Evolutionary conservation across 2,113 vertebrate species (phyloP).

Genomic region (Podilymbus podiceps): DNA sequence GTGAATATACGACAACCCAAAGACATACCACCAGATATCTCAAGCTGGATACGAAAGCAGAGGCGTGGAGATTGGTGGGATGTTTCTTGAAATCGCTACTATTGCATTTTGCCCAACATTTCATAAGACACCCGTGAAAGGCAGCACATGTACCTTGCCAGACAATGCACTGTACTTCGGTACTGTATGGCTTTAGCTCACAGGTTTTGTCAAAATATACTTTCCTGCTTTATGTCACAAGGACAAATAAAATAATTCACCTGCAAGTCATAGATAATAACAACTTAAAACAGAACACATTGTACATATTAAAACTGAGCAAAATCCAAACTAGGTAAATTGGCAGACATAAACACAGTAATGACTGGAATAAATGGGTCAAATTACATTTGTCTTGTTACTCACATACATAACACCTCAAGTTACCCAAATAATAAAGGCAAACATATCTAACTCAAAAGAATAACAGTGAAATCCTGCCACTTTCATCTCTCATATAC

Average conservation of each 20-base stretch:
- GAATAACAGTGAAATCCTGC: neutral
- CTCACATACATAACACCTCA: neutral
- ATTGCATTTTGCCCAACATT: neutral
- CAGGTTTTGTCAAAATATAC: neutral
- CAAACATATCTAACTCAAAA: neutral
- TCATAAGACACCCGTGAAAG: neutral
- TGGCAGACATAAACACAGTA: neutral
- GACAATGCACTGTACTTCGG: fast-evolving
- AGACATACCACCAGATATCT: neutral
- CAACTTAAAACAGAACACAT: neutral
- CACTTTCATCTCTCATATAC: neutral
- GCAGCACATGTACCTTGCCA: neutral
- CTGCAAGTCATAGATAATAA: neutral
- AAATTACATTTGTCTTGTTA: neutral
- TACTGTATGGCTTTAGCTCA: neutral
- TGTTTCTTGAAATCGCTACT: neutral
- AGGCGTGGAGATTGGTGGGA: neutral
- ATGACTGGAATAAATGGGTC: neutral
- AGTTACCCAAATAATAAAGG: neutral
- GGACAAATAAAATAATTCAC: neutral
- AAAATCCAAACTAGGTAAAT: neutral
- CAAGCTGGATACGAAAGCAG: neutral
- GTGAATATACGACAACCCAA: neutral
- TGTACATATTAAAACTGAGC: neutral
- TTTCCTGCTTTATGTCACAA: neutral